Conservation (phyloP, 2,888 invertebrate species). For the Chaetogeoica ovagalla region DNA sequence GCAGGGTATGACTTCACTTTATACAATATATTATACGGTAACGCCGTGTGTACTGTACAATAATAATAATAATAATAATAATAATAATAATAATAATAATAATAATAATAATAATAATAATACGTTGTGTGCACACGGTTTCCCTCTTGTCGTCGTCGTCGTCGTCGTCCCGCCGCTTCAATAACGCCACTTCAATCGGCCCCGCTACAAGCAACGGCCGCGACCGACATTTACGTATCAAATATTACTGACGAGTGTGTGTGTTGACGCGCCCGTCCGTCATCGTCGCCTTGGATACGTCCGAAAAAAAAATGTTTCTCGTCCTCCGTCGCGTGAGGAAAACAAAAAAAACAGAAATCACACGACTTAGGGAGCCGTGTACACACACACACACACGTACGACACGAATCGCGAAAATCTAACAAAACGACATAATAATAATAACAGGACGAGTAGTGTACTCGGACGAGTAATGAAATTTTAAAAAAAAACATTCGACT, state of each 20-base stretch:
- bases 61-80: too few species aligned
- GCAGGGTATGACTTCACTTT: slow-evolving; percentile 25
- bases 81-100: too few species aligned
- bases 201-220: background rate
- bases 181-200: background rate
- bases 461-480: too few species aligned
- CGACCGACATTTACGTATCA: background rate
- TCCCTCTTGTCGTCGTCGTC: slow-evolving; percentile 8
- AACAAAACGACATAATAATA: too few species aligned
- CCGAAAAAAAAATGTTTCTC: background rate
- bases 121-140: background rate
- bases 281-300: slow-evolving; percentile 31
- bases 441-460: too few species aligned
- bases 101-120: too few species aligned
- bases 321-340: background rate
- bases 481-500: too few species aligned
- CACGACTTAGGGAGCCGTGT: too few species aligned
- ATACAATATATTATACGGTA: background rate
- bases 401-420: too few species aligned
- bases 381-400: too few species aligned
- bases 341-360: too few species aligned
- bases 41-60: background rate
- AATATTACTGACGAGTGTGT: too few species aligned
- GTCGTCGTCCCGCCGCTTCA: background rate
- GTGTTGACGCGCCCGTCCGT: background rate